Base-by-base conservation (phyloP, 2,888 invertebrate genomes). In the Zygaena filipendulae region DNA sequence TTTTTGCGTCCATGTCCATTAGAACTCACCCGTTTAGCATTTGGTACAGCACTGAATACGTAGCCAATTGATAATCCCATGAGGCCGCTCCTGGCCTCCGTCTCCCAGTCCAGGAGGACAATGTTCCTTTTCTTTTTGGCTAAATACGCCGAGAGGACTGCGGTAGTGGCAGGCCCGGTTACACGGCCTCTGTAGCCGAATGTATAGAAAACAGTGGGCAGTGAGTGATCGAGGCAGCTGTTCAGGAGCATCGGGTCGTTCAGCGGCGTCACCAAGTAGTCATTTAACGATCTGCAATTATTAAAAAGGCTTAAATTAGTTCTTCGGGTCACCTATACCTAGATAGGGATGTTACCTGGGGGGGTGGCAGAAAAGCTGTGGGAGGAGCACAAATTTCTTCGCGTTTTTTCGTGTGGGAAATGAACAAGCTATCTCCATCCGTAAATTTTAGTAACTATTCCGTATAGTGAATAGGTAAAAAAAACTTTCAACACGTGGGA, bases 31-130 rank as follows among this genome's bases (percentile, higher is more conserved):
- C 47, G 58, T 38, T 58, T 68, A 34, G 79, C 64, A 32, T 68
- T 70, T 20, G 77, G 77, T 1, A 72, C 61, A 21, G 77, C 79
- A 11, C 46, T 49, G 3, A 72, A 36, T 4, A 53, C 61, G 30
- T 80, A 81, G 2, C 69, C 59, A 7, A 74, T 27, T 0, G 62
- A 45, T 36, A 63, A 58, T 2, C 75, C 74, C 1, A 74, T 38
- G 4, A 59, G 4, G 1, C 71, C 67, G 23, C 64, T 64, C 13
- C 40, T 53, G 0, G 79, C 77, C 37, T 80, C 77, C 14, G 69
- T 55, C 31, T 77, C 62, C 80, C 80, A 80, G 30, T 80, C 74
- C 7, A 80, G 31, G 0, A 80, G 58, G 2, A 80, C 30, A 0
- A 79, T 59, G 35, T 81, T 81, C 22, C 60, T 59, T 45, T 69